Evolutionary conservation across 2,888 invertebrate species (phyloP), one percentile per base, ranked within the genome.

Genomic region (Temnothorax unifasciatus): DNA sequence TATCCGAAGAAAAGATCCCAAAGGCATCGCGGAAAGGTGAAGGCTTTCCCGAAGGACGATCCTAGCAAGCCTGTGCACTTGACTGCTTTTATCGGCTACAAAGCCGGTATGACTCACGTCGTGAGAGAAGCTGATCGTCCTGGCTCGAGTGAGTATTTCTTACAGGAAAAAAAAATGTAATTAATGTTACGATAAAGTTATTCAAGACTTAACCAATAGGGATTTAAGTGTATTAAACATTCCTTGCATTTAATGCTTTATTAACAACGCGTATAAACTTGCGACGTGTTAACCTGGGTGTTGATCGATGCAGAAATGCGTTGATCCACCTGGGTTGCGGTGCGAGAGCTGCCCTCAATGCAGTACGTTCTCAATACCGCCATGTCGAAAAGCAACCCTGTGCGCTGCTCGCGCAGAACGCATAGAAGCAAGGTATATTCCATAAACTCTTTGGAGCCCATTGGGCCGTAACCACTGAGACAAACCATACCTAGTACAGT

Each of bases 41-140:
- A 99, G 98, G 98, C 99, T 82, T 99, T 99, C 96, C 99, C 99
- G 50, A 99, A 98, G 95, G 99, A 99, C 97, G 99, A 99, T 95
- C 96, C 98, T 47, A 97, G 96, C 93, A 99, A 99, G 95, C 99
- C 99, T 63, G 98, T 99, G 4, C 99, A 99, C 96, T 96, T 99
- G 86, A 99, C 99, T 1, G 98, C 99, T 69, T 99, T 99, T 95
- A 96, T 99, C 92, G 99, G 98, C 85, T 99, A 99, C 96, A 99
- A 99, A 95, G 99, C 99, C 94, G 99, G 99, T 95, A 99, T 99
- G 99, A 99, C 99, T 93, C 99, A 99, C 95, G 98, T 99, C 95
- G 98, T 99, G 13, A 97, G 99, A 92, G 99, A 99, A 96, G 99
- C 99, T 77, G 99, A 99, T 96, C 97, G 99, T 96, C 99, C 99